phyloP scores from a whole-genome alignment of 2,113 vertebrate genomes.

The Cairina moschata region DNA sequence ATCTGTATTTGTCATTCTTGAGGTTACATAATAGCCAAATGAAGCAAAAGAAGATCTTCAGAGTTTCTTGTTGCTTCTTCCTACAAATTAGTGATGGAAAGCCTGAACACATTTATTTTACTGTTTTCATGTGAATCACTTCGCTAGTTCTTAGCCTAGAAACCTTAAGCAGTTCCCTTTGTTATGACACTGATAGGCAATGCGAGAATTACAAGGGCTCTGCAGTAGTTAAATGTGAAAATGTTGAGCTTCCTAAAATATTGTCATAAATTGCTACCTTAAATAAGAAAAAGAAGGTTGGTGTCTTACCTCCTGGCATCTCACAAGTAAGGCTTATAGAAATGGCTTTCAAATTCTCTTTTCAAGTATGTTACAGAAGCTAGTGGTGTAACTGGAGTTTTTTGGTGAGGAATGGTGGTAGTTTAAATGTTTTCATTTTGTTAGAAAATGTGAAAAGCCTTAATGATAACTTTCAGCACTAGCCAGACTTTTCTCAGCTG shows the following conservation, averaged over 20 bases:
- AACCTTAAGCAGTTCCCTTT: not conserved
- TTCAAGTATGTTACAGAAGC: not conserved
- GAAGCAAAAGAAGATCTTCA: not conserved
- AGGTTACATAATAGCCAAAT: not conserved
- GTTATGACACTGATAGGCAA: not conserved
- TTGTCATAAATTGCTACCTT: not conserved
- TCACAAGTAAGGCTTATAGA: not conserved
- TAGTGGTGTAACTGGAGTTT: not conserved
- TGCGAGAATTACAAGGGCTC: not conserved
- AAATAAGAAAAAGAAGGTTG: not conserved
- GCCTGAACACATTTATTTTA: not conserved
- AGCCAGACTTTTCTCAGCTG: slow-evolving; percentile 28
- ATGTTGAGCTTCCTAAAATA: not conserved
- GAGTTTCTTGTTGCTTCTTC: not conserved
- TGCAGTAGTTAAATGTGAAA: not conserved
- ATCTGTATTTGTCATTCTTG: not conserved
- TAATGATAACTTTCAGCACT: not conserved
- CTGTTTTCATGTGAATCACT: not conserved
- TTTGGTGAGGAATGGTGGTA: not conserved
- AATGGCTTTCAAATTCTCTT: not conserved
- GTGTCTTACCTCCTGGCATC: not conserved
- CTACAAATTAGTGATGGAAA: not conserved
- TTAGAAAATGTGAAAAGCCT: not conserved
- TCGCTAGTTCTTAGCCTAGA: not conserved
- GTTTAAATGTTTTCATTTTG: not conserved